Evolutionary conservation across 2,113 vertebrate species (phyloP).

Genomic region (Rhineura floridana): DNA sequence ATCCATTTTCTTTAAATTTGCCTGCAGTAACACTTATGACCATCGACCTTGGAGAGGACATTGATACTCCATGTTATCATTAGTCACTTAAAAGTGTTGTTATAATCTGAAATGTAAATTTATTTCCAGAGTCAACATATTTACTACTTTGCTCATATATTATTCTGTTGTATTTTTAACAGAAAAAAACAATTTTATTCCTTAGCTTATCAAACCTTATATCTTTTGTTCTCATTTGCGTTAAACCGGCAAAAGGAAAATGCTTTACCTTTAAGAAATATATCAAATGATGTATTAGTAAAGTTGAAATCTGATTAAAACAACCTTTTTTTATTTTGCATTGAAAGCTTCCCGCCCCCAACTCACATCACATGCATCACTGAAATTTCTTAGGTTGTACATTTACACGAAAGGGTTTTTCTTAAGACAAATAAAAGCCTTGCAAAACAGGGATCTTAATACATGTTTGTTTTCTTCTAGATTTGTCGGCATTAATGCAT

Average conservation of each 20-base stretch:
- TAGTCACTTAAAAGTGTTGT: slow-evolving; percentile 73
- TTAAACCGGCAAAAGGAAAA: slow-evolving; percentile 44
- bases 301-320: slow-evolving; percentile 32
- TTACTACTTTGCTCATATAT: slow-evolving; percentile 63
- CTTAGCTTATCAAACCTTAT: slow-evolving; percentile 41
- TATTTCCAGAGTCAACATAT: slow-evolving; percentile 75
- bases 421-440: background rate
- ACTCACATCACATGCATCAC: background rate
- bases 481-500: slow-evolving; percentile 92
- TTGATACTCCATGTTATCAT: slow-evolving; percentile 75
- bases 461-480: slow-evolving; percentile 77
- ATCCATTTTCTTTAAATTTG: slow-evolving; percentile 66
- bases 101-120: slow-evolving; percentile 78
- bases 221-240: slow-evolving; percentile 36
- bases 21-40: slow-evolving; percentile 51
- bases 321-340: slow-evolving; percentile 7
- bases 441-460: slow-evolving; percentile 55
- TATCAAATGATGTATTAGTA: slow-evolving; percentile 20
- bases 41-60: slow-evolving; percentile 69
- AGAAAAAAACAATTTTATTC: slow-evolving; percentile 60
- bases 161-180: slow-evolving; percentile 64
- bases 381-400: background rate
- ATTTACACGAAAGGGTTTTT: slow-evolving; percentile 37
- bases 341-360: background rate
- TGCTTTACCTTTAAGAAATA: slow-evolving; percentile 10